Evolutionary conservation across 2,888 invertebrate species (phyloP).

Genomic region (Eupsilia transversa): DNA sequence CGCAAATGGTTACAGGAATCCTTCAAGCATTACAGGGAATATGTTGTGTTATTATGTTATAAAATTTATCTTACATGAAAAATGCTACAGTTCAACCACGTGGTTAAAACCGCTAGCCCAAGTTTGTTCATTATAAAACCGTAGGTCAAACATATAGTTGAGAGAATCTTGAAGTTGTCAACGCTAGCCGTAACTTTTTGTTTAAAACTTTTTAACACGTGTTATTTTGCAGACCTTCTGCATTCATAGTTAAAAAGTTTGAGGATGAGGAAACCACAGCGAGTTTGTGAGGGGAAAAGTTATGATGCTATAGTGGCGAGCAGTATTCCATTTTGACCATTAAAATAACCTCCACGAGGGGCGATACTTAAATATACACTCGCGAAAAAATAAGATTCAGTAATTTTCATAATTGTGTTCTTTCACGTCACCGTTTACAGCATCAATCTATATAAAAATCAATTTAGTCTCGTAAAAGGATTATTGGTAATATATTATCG

Average conservation of each 20-base stretch:
- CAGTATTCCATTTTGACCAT: background rate
- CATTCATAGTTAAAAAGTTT: constrained; percentile 30
- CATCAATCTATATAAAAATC: too few species aligned
- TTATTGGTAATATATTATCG: too few species aligned
- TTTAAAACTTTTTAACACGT: constrained; percentile 26
- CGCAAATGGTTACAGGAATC: too few species aligned
- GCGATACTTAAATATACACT: too few species aligned
- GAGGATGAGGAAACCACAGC: background rate
- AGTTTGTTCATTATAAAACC: constrained; percentile 10
- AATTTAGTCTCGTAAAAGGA: too few species aligned
- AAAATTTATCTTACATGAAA: background rate
- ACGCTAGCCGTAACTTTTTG: background rate
- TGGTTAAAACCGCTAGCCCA: background rate
- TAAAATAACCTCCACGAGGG: background rate
- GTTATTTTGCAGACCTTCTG: constrained; percentile 22
- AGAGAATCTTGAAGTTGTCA: constrained; percentile 10
- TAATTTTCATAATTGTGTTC: too few species aligned
- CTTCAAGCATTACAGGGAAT: too few species aligned
- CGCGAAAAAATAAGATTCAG: too few species aligned
- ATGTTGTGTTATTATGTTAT: too few species aligned
- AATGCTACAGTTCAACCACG: background rate
- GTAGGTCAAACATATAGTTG: background rate
- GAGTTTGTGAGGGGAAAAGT: background rate
- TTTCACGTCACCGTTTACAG: too few species aligned
- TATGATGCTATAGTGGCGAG: background rate